Base-by-base conservation (phyloP, 1,140 invertebrate genomes). In the Himalopsyche phryganea region DNA sequence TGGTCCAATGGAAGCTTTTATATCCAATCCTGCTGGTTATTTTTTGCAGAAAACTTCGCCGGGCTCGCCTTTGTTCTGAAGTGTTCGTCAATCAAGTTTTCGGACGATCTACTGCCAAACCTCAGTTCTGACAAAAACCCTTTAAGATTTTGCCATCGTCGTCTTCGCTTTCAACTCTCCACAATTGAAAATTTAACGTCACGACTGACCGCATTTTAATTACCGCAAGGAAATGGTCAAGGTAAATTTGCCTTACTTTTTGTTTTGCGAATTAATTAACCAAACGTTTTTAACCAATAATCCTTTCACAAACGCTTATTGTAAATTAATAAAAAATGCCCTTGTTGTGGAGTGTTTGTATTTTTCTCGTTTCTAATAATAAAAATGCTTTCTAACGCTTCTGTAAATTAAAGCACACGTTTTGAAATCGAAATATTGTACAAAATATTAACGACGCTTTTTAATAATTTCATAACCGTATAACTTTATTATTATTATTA, bases 171-270 rank as follows among this genome's bases (percentile, higher is more conserved):
- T 28, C 23, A 28, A 28, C 23, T 9, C 11, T 40, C 38, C 15
- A 13, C 38, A 13, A 40, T 40, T 40, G 38, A 13, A 40, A n/a
- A n/a, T 40, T 28, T 28, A 28, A 28, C 3, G 23, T 28, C 23
- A 28, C 23, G 23, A 28, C 23, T 28, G 48, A 50, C 50, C 14
- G 19, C 32, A 50, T 45, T 58, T 35, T 41, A 28, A 20, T 58
- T 36, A 58, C 42, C 23, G 41, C 45, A 46, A 45, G 33, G 53
- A 61, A 45, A 61, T 61, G 59, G 59, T 61, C 53, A 61, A 61
- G 59, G 59, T 61, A 61, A 61, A 35, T 20, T 50, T 32, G 47
- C 40, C 51, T 50, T 15, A 50, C 28, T 40, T 40, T 40, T 40
- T 40, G n/a, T 28, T 28, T 28, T 28, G 23, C 23, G 23, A 28